Evolutionary conservation across 2,888 invertebrate species (phyloP).

Genomic region (Pardosa pseudoannulata): DNA sequence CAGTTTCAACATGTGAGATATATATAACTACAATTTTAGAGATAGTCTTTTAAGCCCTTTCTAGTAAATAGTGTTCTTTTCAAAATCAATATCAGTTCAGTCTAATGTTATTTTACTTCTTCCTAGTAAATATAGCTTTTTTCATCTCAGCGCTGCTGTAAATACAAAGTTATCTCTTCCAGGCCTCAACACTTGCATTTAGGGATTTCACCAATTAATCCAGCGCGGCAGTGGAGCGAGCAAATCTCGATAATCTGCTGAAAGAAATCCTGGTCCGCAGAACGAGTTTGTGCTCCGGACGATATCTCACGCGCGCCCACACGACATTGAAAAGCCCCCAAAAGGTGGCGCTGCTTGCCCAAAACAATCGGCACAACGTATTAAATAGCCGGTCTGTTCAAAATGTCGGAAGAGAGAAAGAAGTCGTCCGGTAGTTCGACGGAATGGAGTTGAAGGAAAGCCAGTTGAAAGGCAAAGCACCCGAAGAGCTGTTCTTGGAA

Average conservation of each 20-base stretch:
- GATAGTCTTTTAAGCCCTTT: no score
- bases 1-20: no score
- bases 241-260: background rate
- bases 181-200: background rate
- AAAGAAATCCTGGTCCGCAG: background rate
- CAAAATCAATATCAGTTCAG: no score
- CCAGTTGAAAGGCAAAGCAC: conserved; percentile 47
- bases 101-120: no score
- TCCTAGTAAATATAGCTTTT: no score
- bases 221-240: background rate
- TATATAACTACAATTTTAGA: no score
- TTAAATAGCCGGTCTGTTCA: conserved; percentile 29
- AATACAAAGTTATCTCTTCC: no score
- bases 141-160: no score
- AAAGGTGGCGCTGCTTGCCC: conserved; percentile 47
- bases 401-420: conserved; percentile 37
- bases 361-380: conserved; percentile 19
- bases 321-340: background rate
- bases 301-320: conserved; percentile 21
- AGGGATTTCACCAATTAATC: background rate
- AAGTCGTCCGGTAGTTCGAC: background rate
- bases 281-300: conserved; percentile 7
- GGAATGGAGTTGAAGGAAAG: conserved; percentile 34
- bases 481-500: conserved; percentile 50
- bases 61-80: no score